Evolutionary conservation across 2,113 vertebrate species (phyloP), one percentile per base, ranked within the genome.

Genomic region (Spea bombifrons): DNA sequence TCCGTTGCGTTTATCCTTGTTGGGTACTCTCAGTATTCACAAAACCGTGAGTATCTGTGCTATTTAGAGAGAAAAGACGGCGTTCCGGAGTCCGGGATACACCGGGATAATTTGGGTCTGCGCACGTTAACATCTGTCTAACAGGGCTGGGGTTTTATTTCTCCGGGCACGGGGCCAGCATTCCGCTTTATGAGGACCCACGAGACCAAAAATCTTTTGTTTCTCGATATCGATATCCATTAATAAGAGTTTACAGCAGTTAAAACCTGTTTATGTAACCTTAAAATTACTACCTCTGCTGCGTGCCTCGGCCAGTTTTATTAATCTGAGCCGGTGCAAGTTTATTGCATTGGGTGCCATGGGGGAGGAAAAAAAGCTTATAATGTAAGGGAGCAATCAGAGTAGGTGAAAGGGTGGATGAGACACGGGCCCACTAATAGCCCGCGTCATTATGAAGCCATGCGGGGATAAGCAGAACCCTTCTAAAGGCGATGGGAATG

Each of bases 131-230:
- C 70, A 65, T 63, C 71, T 71, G 67, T 70, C 55, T 82, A 64
- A 83, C 70, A 83, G 16, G 78, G 70, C 74, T 75, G 66, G 76
- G 53, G 44, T 82, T 82, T 82, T 76, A 48, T 69, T 49, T 72
- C 49, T 72, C 67, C 68, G 65, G 61, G 69, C 59, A 50, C 47
- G 7, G 15, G 16, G 57, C 68, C 69, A 66, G 45, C 49, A 50
- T 72, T 66, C 9, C 7, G 13, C 65, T 72, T 72, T 71, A 52
- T 65, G 12, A 78, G 53, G 10, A 52, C 69, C 76, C 76, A 8
- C 3, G 48, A 44, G 15, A 17, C 67, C 13, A 47, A 8, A 43
- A 72, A 67, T 71, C 61, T 61, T 77, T 61, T 77, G 48, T 52
- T 50, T 72, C 76, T 66, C 47, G 49, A 47, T 50, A 72, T 78